Conservation (phyloP, 2,888 invertebrate genomes). For the Epistrophe grossulariae region DNA sequence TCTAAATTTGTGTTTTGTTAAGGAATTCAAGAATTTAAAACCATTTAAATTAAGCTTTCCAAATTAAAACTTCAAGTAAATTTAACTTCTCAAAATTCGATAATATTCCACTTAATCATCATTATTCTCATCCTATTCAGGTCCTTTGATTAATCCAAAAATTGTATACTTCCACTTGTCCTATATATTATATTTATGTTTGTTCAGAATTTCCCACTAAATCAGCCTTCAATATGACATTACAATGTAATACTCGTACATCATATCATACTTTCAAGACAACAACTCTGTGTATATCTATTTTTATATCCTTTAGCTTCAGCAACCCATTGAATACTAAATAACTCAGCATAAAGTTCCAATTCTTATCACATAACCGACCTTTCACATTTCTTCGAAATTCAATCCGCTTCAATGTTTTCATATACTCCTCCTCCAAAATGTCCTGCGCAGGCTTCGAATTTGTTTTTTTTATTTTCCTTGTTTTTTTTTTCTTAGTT, state of each 20-base stretch:
- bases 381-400: conserved; percentile 68
- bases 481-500: conserved; percentile 34
- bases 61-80: too few relatives aligned
- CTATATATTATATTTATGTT: not conserved
- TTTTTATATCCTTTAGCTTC: conserved; percentile 27
- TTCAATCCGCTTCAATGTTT: conserved; percentile 61
- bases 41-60: too few relatives aligned
- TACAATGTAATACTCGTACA: not conserved
- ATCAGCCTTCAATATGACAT: not conserved
- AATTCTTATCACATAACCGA: conserved; percentile 65
- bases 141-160: not conserved
- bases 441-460: conserved; percentile 58
- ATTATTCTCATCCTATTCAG: not conserved
- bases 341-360: conserved; percentile 43
- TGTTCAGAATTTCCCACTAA: not conserved
- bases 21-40: too few relatives aligned
- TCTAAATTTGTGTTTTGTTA: too few relatives aligned
- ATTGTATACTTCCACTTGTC: not conserved
- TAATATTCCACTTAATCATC: not conserved
- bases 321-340: conserved; percentile 56
- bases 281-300: not conserved
- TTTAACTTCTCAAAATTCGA: too few relatives aligned
- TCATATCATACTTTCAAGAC: not conserved
- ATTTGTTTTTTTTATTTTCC: conserved; percentile 25
- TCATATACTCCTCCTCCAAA: conserved; percentile 69